Evolutionary conservation across 2,113 vertebrate species (phyloP), one percentile per base, ranked within the genome.

Genomic region (Atherinomorus stipes): DNA sequence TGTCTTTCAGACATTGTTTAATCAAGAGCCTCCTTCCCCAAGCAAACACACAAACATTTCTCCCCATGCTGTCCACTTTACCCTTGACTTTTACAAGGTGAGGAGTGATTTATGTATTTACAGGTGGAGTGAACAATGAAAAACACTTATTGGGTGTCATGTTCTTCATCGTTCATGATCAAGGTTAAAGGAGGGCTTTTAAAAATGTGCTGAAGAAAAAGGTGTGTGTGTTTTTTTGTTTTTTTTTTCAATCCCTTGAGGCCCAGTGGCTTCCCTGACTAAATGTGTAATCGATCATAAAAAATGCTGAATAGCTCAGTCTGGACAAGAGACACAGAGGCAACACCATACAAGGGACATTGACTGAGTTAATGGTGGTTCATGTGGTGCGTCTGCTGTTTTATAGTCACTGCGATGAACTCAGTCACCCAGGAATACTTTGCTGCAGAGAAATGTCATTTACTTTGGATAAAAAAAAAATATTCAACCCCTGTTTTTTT

Each of bases 271-370:
- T 93, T 87, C 83, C 81, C 66, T 81, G 88, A 88, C 81, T 90
- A 76, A 82, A 73, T 84, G 85, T 80, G 85, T 89, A 92, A 93
- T 93, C 78, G 81, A 88, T 91, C 90, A 89, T 90, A 76, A 89
- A 89, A 92, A 85, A 80, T 86, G 91, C 91, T 90, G 91, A 91
- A 74, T 91, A 75, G 89, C 60, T 80, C 76, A 73, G 86, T 86
- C 84, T 88, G 86, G 72, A 88, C 77, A 56, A 70, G 67, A 85
- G 65, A 58, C 84, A 72, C 49, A 34, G 54, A 85, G 69, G 80
- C 78, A 89, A 78, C 52, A 71, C 47, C 56, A 76, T 85, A 76
- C 72, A 86, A 79, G 85, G 88, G 76, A 87, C 88, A 88, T 77
- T 91, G 88, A 91, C 85, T 87, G 78, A 90, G 85, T 87, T 88